Base-by-base conservation (phyloP, 2,888 invertebrate species). In the Lymantria dispar region DNA sequence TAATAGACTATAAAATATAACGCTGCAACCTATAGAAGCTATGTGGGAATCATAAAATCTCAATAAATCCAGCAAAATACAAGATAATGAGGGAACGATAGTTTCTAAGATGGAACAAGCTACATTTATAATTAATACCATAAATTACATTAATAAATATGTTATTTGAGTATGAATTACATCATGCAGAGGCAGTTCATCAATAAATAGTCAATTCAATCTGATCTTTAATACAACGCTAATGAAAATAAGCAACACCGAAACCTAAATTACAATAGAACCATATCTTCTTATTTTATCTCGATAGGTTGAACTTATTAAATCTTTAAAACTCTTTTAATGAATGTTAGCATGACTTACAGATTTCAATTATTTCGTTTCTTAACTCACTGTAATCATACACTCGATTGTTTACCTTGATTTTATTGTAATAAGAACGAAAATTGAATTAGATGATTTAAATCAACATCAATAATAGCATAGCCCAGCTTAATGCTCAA, bases 401-500 rank as follows among this genome's bases (percentile, higher is more conserved):
- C 37, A 45, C 11, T 1, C 0, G 0, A 57, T 33, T 57, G 15
- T 50, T 7, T 15, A 53, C 49, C 45, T 50, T 58, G 15, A 10
- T 0, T 0, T 0, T 0, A 1, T 0, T 0, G 0, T 0, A 0
- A 5, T 49, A 61, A 43, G 43, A 29, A n/a, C 33, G 7, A 41
- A 40, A 51, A 3, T 68, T 5, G 15, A 11, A 0, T 54, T 30
- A 8, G 11, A 47, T 14, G 40, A 48, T 43, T 54, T 53, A 56
- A 62, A 62, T 56, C 54, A 64, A 62, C 53, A 56, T 56, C 64
- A 56, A 64, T 68, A 68, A 54, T 54, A 60, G 54, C 49, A 47
- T 55, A 38, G 55, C 52, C 56, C 50, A 56, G 66, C 58, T 62
- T 65, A 65, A 61, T 56, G 66, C 58, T 64, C 84, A 84, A 87